Evolutionary conservation across 2,797 vertebrate species (phyloP), one percentile per base, ranked within the genome.

Genomic region (Rousettus madagascariensis): DNA sequence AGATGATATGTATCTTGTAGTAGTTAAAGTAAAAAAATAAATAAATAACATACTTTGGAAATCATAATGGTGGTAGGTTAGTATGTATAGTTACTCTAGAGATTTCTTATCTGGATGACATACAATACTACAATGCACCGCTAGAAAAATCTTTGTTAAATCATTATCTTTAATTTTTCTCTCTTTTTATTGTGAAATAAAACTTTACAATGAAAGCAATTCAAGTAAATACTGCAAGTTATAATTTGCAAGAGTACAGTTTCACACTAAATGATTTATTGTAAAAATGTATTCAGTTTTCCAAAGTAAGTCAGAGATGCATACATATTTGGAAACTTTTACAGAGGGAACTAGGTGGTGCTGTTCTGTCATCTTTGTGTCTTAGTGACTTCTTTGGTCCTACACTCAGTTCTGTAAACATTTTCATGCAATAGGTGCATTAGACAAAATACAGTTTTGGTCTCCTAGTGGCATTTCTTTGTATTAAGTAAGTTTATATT

Each of bases 291-390:
- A 83, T 86, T 90, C 61, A 90, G 46, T 96, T 98, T 96, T 92
- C 75, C 83, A 86, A 96, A 97, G 87, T 93, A 95, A 97, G 94
- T 86, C 96, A 97, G 68, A 97, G 61, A 97, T 59, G 28, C n/a
- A 38, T 28, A n/a, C 16, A 38, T 96, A 74, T 97, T 95, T 97
- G 95, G 96, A 97, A 98, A 97, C 97, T 97, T 98, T 97, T 97
- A 94, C 94, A 97, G 55, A 97, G 96, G 97, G 98, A 97, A 98
- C 98, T 98, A 98, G 98, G 98, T 98, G 98, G 98, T 98, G 98
- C 98, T 98, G 97, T 98, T 98, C 97, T 98, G 98, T 98, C 98
- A 98, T 98, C 97, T 98, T 98, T 98, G 96, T 97, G 90, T 96
- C 89, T 97, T 68, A 87, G 92, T 97, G 91, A 89, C 90, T 98